Percentiles rank a stretch among this genome's conserved stretches.
Conservation (phyloP, 2,113 vertebrate species). For the Porphyrio hochstetteri region DNA sequence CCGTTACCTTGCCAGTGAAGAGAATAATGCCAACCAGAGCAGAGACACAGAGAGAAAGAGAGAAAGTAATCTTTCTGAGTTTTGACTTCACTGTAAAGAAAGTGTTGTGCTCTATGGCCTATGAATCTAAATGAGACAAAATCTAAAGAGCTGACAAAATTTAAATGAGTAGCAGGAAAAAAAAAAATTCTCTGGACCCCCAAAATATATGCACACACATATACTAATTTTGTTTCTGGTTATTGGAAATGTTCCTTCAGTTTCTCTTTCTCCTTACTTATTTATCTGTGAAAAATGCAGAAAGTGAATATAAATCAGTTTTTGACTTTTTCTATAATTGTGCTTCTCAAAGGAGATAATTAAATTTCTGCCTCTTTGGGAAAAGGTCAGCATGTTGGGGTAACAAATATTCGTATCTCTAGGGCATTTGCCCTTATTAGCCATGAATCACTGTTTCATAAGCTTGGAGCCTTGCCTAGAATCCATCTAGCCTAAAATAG, state of each 20-base stretch:
- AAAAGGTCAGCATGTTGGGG: constrained; percentile 77
- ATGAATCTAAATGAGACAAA: neutral
- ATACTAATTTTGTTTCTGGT: neutral
- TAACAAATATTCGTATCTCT: constrained; percentile 76
- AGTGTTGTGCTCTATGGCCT: neutral
- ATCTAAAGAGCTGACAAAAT: neutral
- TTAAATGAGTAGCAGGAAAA: neutral
- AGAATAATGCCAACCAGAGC: neutral
- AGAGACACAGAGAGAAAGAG: neutral
- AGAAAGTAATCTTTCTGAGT: neutral
- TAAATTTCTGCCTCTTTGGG: constrained; percentile 76
- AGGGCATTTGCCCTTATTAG: constrained; percentile 77
- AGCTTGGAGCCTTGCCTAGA: constrained; percentile 71
- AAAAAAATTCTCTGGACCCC: neutral
- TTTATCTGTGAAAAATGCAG: constrained; percentile 67
- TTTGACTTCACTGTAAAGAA: neutral
- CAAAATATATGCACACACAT: fast-evolving
- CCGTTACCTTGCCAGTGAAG: neutral
- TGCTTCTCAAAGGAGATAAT: constrained; percentile 80
- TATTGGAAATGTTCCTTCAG: neutral
- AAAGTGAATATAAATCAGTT: constrained; percentile 72
- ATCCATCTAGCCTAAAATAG: constrained; percentile 71
- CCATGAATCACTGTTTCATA: constrained; percentile 74
- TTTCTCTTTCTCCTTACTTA: constrained; percentile 54
- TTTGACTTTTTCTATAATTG: constrained; percentile 75